Conservation (phyloP, 2,797 vertebrate species). For the Choloepus didactylus region DNA sequence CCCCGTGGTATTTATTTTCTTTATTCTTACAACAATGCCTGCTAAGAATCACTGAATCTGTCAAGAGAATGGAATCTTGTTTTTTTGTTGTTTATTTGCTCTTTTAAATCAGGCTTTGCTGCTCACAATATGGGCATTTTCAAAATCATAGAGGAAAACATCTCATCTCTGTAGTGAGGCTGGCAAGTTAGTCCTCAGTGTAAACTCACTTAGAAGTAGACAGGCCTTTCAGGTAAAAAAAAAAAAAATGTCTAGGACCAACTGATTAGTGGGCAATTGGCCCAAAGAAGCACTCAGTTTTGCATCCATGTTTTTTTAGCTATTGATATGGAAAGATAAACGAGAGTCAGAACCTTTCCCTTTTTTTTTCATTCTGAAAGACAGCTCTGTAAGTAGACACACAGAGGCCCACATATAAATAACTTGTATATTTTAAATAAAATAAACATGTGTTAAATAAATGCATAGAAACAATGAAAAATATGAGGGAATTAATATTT, state of each 20-base stretch:
- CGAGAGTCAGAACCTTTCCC: background rate
- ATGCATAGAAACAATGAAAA: constrained; percentile 19
- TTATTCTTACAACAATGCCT: background rate
- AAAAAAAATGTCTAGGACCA: background rate
- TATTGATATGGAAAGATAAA: background rate
- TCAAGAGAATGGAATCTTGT: background rate
- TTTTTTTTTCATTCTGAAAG: constrained; percentile 16
- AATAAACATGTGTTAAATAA: constrained; percentile 45
- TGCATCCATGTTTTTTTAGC: background rate
- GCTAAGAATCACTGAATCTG: background rate
- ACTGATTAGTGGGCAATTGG: background rate
- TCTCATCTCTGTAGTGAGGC: background rate
- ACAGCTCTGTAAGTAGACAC: background rate
- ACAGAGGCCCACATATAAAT: background rate
- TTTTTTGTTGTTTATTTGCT: too few relatives aligned
- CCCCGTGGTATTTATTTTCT: background rate
- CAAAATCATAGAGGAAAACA: background rate
- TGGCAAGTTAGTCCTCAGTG: background rate
- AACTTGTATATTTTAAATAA: constrained; percentile 37
- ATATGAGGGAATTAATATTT: constrained; percentile 39
- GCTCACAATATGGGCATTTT: background rate
- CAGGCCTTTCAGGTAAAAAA: background rate
- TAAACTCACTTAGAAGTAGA: constrained; percentile 9
- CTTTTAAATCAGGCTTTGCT: background rate
- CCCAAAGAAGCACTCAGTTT: background rate